Evolutionary conservation across 2,888 invertebrate species (phyloP), one percentile per base, ranked within the genome.

Genomic region (Quadriops clusia): DNA sequence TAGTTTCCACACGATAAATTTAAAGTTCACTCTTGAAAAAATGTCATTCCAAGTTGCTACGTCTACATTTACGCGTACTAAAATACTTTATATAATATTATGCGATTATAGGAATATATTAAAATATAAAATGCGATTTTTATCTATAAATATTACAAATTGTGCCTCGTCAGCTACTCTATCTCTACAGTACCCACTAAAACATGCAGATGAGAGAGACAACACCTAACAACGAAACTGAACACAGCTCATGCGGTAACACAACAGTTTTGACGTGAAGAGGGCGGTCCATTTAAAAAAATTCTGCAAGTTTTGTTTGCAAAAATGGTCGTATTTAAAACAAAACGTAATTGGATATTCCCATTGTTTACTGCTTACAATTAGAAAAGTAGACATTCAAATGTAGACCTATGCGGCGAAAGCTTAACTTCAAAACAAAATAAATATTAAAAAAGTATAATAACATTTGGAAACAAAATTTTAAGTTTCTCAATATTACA

Each of bases 91-190:
- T 43, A 53, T 55, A 46, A 45, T 39, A 44, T 43, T 49, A 18
- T 32, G 33, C 34, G 30, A 33, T 32, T 36, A 39, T 39, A 36
- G 30, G 28, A 28, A 33, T 33, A 38, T 47, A 56, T 53, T 57
- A 57, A 57, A 57, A 57, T 58, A 57, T 56, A 57, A 57, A 56
- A 57, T 52, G 55, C 55, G 56, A 53, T 49, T 53, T 52, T 42
- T 47, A 41, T 30, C 43, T 45, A 43, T 43, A 38, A 32, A 44
- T 47, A 38, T 41, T 41, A 36, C 42, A 49, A 47, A 50, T 54
- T 57, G 57, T 56, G 56, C 56, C 51, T 58, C 49, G 54, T 54
- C 53, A 53, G 53, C 53, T 55, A 54, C 43, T 41, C 28, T 32
- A 17, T 34, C 27, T 42, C 54, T 55, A 58, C 56, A 53, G 54